Evolutionary conservation across 2,888 invertebrate species (phyloP), one percentile per base, ranked within the genome.

Genomic region (Trachelus troglodyta): DNA sequence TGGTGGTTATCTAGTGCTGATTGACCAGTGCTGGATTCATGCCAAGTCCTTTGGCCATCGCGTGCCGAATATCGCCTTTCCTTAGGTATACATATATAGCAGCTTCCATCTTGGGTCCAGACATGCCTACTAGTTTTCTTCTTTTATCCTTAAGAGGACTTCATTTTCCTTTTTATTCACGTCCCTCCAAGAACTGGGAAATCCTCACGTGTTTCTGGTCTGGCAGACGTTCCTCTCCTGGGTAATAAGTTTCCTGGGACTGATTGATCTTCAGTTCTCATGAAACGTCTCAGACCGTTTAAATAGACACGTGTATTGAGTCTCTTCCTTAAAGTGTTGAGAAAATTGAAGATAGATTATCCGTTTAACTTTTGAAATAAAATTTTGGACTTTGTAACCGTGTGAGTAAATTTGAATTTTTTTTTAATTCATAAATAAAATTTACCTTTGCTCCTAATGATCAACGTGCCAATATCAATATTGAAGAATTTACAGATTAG

Each of bases 1-100:
- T 79, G 79, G 80, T 80, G 83, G 86, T 86, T 87, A 87, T 87
- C 87, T 86, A 86, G 85, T 83, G 83, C 81, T 87, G 87, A 87
- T 87, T 87, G 87, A 87, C 87, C 84, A 84, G 79, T 82, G 82
- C 83, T 87, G 87, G 87, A 86, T 81, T 77, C 76, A 74, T 73
- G 87, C 87, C 87, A 87, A 87, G 82, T 84, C 82, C 82, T 78
- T 79, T 79, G 82, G 79, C 79, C 80, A 82, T 81, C 84, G 75
- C 81, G 78, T 76, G 81, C 84, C 81, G 78, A 74, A 71, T 31
- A 71, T 71, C 71, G 15, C 71, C 23, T 56, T 56, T 23, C 56
- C 69, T 73, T 79, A 77, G 56, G 34, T 69, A 30, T 40, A 74
- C 76, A 73, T 40, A 74, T 78, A 73, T 40, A 79, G 34, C 69